Evolutionary conservation across 1,140 invertebrate species (phyloP).

Genomic region (Lerema accius): DNA sequence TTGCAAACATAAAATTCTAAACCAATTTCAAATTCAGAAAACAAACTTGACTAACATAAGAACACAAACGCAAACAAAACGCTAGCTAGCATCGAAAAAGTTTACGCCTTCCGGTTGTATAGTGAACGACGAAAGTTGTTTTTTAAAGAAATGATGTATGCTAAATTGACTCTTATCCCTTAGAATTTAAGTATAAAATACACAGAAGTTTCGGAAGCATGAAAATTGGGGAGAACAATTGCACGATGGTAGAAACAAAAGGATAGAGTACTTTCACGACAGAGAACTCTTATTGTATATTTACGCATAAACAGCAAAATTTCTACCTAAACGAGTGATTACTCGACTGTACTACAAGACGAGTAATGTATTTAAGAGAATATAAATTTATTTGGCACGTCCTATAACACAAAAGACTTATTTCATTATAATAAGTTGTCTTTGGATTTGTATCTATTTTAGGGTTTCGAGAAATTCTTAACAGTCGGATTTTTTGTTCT

Average conservation of each 20-base stretch:
- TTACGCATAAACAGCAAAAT: background rate
- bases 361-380: too few species aligned
- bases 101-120: conserved; percentile 33
- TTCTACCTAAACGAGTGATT: too few species aligned
- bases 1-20: conserved; percentile 27
- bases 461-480: too few species aligned
- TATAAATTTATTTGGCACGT: too few species aligned
- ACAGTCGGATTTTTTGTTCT: too few species aligned
- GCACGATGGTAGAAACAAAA: conserved; percentile 12
- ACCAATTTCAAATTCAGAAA: conserved; percentile 35
- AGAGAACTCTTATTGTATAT: background rate
- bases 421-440: too few species aligned
- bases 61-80: conserved; percentile 30
- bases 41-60: conserved; percentile 27
- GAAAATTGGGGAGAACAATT: conserved; percentile 19
- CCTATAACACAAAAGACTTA: too few species aligned
- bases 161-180: conserved; percentile 3
- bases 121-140: conserved; percentile 3
- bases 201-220: background rate
- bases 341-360: too few species aligned
- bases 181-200: background rate
- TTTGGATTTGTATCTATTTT: too few species aligned
- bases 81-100: conserved; percentile 27
- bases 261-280: conserved; percentile 11
- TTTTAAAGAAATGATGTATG: background rate